Conservation (phyloP, 2,888 invertebrate genomes). For the Tetranychus truncatus region DNA sequence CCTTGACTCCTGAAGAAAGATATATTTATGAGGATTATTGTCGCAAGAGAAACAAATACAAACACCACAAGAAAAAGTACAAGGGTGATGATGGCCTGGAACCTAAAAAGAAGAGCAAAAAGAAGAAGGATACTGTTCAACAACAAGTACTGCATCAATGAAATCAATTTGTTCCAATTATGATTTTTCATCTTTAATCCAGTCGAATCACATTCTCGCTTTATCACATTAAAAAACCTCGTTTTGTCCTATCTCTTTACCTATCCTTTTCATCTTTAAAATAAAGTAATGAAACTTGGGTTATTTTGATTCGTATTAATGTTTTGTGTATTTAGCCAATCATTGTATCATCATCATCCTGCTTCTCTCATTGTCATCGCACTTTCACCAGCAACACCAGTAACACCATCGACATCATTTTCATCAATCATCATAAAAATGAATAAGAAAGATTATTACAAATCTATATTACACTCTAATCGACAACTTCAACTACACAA, state of each 20-base stretch:
- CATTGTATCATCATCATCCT: no score
- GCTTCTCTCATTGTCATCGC: no score
- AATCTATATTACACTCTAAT: no score
- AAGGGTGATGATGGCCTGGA: constrained; percentile 8
- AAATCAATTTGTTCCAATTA: not conserved
- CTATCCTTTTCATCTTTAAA: not conserved
- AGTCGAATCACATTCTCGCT: not conserved
- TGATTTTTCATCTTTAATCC: not conserved
- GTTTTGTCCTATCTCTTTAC: not conserved
- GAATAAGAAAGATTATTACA: no score
- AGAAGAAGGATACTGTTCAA: constrained; percentile 2
- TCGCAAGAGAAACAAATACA: constrained; percentile 6
- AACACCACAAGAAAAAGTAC: constrained; percentile 6
- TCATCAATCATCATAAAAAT: no score
- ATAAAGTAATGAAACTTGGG: not conserved
- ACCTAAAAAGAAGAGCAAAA: not conserved
- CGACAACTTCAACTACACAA: no score
- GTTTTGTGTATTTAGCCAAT: no score
- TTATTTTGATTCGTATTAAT: not conserved
- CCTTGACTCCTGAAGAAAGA: not conserved
- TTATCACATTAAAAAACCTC: not conserved
- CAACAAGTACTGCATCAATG: not conserved
- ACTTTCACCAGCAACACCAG: no score
- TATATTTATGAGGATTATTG: constrained; percentile 10
- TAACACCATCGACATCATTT: no score